Evolutionary conservation across 2,113 vertebrate species (phyloP).

Genomic region (Ancistrus triradiatus): DNA sequence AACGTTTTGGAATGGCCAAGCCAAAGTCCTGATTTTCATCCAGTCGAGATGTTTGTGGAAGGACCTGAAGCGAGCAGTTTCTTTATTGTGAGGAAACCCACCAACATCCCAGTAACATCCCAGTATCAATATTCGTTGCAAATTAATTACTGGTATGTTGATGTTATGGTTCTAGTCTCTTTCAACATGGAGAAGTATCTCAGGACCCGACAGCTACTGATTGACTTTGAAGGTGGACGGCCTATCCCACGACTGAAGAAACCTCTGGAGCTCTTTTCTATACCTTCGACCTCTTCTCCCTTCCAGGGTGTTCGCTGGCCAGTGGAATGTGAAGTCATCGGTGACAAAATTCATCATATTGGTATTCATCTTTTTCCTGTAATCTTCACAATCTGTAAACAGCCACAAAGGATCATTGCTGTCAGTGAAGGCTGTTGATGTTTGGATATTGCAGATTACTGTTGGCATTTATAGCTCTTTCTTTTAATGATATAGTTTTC

Average conservation of each 20-base stretch:
- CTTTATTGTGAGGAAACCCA: too few relatives aligned
- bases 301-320: conserved; percentile 76
- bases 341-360: conserved; percentile 74
- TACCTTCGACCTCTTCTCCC: conserved; percentile 50
- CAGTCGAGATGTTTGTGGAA: too few relatives aligned
- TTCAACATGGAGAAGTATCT: conserved; percentile 45
- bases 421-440: too few relatives aligned
- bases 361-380: conserved; percentile 63
- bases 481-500: too few relatives aligned
- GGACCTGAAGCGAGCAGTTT: too few relatives aligned
- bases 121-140: background rate
- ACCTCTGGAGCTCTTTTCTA: conserved; percentile 65
- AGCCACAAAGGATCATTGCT: too few relatives aligned
- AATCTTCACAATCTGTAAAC: background rate
- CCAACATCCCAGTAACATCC: too few relatives aligned
- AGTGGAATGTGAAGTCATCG: conserved; percentile 81
- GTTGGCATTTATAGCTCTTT: too few relatives aligned
- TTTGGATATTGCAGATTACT: too few relatives aligned
- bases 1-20: too few relatives aligned
- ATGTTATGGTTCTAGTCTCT: conserved; percentile 62
- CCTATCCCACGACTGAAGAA: conserved; percentile 63
- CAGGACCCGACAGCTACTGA: conserved; percentile 71
- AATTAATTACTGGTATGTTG: conserved; percentile 4
- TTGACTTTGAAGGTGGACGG: conserved; percentile 52
- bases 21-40: too few relatives aligned